Percentiles rank a stretch among this genome's conserved stretches.
phyloP scores from a whole-genome alignment of 2,113 vertebrate species.

The Podarcis raffonei region DNA sequence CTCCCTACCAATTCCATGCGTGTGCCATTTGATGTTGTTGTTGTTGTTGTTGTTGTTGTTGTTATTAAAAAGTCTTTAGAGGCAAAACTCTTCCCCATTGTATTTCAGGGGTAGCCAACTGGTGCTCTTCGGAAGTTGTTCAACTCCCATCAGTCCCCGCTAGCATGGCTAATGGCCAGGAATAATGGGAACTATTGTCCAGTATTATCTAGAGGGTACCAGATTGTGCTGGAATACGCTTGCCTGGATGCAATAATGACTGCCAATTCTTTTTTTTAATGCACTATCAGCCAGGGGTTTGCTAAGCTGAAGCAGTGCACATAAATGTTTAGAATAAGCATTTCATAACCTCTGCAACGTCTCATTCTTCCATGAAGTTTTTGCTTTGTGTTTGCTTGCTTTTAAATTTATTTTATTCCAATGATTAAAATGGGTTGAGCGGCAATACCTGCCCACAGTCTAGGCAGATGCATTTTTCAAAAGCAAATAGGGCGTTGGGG shows the following conservation, averaged over 20 bases:
- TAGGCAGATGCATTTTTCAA: background rate
- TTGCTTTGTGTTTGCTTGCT: background rate
- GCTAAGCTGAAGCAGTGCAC: background rate
- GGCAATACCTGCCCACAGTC: background rate
- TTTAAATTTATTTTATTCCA: background rate
- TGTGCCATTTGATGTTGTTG: background rate
- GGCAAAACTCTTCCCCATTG: background rate
- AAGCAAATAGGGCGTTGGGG: too few relatives aligned
- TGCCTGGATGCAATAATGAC: too few relatives aligned
- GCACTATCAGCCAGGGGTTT: too few relatives aligned
- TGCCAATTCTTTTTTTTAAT: too few relatives aligned
- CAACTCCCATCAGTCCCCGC: too few relatives aligned
- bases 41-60: too few relatives aligned
- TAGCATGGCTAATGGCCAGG: too few relatives aligned
- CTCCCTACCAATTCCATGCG: background rate
- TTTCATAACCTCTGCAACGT: too few relatives aligned
- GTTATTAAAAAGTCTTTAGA: background rate
- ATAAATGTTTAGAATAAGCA: background rate
- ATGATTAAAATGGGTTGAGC: background rate
- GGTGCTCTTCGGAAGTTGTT: too few relatives aligned
- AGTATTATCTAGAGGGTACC: too few relatives aligned
- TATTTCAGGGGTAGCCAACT: background rate
- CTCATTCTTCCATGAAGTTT: background rate
- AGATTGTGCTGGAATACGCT: too few relatives aligned
- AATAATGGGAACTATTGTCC: too few relatives aligned